These are phyloP conservation scores for Clepsis dumicolana DNA, from an alignment of 2,888 invertebrate genomes.

Conservation along the genomic window DNA sequence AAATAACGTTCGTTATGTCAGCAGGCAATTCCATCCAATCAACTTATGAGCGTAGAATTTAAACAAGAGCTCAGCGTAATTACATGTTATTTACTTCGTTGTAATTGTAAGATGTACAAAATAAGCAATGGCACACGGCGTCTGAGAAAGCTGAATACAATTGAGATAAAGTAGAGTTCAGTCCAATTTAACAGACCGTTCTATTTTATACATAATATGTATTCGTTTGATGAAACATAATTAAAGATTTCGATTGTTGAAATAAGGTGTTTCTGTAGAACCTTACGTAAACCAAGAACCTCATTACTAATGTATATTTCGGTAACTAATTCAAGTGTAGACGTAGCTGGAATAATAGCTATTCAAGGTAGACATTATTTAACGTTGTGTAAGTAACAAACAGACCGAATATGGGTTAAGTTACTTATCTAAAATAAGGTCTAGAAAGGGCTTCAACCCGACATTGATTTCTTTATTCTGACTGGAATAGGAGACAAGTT, in stretches of 20 bases:
- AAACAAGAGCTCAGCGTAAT: background rate
- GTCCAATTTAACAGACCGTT: no score
- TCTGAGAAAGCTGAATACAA: no score
- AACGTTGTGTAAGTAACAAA: no score
- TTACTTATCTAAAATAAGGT: no score
- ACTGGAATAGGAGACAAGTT: no score
- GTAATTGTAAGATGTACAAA: background rate
- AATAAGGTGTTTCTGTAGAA: background rate
- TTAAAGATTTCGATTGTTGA: background rate
- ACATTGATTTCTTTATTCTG: no score
- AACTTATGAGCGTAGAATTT: background rate
- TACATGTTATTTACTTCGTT: background rate
- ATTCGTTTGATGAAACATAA: background rate
- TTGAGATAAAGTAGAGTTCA: background rate
- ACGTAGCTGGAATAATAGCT: background rate
- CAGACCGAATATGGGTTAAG: no score
- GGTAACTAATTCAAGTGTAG: background rate
- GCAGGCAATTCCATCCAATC: slow-evolving; percentile 5
- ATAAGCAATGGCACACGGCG: background rate
- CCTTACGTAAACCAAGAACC: background rate
- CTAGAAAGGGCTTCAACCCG: no score
- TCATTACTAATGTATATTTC: background rate
- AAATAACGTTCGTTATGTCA: background rate
- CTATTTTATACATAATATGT: no score
- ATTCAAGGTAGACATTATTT: background rate